Evolutionary conservation across 1,140 invertebrate species (phyloP).

Genomic region (Musca domestica): DNA sequence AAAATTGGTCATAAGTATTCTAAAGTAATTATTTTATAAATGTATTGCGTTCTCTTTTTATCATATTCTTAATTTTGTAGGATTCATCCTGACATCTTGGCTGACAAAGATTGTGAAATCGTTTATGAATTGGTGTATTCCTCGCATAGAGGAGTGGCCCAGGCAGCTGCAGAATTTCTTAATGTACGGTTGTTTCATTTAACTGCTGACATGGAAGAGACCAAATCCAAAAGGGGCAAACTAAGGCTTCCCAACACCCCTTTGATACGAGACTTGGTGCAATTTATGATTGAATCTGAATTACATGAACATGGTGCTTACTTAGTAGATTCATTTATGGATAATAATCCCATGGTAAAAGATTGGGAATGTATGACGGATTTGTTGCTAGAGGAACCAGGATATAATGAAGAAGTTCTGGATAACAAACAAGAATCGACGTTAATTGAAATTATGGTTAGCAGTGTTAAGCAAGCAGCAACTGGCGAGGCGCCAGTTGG

Average conservation of each 20-base stretch:
- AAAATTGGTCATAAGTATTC: slow-evolving; percentile 89
- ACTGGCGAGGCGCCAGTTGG: slow-evolving; percentile 97
- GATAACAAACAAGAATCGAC: slow-evolving; percentile 91
- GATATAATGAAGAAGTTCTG: slow-evolving; percentile 83
- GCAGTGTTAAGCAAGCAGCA: slow-evolving; percentile 95
- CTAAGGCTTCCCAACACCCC: slow-evolving; percentile 88
- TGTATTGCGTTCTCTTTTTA: slow-evolving; percentile 11
- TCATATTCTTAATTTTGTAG: slow-evolving; percentile 54
- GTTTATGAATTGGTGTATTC: slow-evolving; percentile 99
- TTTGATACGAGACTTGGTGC: slow-evolving; percentile 91
- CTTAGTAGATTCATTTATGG: slow-evolving; percentile 98
- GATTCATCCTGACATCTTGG: slow-evolving; percentile 90
- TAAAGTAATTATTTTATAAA: slow-evolving; percentile 65
- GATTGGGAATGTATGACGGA: slow-evolving; percentile 99
- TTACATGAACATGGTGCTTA: slow-evolving; percentile 95
- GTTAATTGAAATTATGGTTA: slow-evolving; percentile 98
- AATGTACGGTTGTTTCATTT: slow-evolving; percentile 91
- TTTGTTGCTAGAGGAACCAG: slow-evolving; percentile 90
- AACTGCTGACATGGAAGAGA: slow-evolving; percentile 66
- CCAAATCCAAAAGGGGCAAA: slow-evolving; percentile 84
- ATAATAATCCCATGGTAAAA: slow-evolving; percentile 98
- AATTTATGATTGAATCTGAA: slow-evolving; percentile 99
- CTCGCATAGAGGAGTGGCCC: slow-evolving; percentile 87
- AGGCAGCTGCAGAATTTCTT: slow-evolving; percentile 97
- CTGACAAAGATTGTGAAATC: slow-evolving; percentile 98